These are phyloP conservation scores for Pachycephus smyrnensis DNA, from an alignment of 2,888 invertebrate species.

Conservation along the genomic window DNA sequence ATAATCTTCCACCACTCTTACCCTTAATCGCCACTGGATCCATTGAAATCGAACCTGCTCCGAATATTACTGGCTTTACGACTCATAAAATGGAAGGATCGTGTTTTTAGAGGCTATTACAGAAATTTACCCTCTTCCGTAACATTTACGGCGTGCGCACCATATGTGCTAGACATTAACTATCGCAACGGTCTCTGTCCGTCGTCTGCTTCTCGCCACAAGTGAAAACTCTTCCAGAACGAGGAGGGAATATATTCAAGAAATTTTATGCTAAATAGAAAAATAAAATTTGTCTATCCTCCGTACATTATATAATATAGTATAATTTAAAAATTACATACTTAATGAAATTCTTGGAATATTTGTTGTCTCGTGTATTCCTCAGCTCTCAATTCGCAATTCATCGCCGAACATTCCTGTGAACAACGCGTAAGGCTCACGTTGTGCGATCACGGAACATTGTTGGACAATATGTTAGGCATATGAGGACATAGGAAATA, in stretches of 20 bases:
- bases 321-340: neutral
- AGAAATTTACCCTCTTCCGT: constrained; percentile 38
- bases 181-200: neutral
- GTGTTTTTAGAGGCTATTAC: constrained; percentile 49
- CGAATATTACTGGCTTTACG: constrained; percentile 33
- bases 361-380: neutral
- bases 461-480: constrained; percentile 35
- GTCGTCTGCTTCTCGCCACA: no score
- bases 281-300: neutral
- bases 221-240: no score
- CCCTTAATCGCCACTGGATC: neutral
- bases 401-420: constrained; percentile 12
- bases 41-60: neutral
- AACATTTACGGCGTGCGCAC: constrained; percentile 46
- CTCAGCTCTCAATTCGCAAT: neutral
- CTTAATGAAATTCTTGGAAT: neutral
- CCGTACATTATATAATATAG: neutral
- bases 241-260: no score
- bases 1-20: neutral
- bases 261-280: no score
- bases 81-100: constrained; percentile 44
- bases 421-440: constrained; percentile 30
- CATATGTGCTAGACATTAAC: constrained; percentile 46
- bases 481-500: constrained; percentile 45
- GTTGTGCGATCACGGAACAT: constrained; percentile 30